These are phyloP conservation scores for Netelia inedita DNA, from an alignment of 2,888 invertebrate genomes.

Conservation along the genomic window DNA sequence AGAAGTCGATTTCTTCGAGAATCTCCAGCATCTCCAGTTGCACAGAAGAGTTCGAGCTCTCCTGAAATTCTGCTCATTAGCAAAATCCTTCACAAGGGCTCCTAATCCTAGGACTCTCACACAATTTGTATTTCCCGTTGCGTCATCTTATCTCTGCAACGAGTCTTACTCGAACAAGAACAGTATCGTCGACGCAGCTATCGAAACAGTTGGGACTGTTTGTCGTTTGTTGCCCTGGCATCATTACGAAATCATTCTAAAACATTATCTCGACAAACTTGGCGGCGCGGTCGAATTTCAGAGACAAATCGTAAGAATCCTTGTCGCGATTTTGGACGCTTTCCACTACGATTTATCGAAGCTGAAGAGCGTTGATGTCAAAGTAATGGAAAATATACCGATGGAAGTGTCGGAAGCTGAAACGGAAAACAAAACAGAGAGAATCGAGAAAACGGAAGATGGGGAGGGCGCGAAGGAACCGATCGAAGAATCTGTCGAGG, in stretches of 20 bases:
- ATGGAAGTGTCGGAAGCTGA: slow-evolving; percentile 75
- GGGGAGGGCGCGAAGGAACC: slow-evolving; percentile 78
- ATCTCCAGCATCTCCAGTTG: slow-evolving; percentile 94
- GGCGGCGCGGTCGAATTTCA: slow-evolving; percentile 91
- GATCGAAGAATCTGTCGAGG: slow-evolving; percentile 74
- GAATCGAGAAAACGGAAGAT: slow-evolving; percentile 77
- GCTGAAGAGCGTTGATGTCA: slow-evolving; percentile 81
- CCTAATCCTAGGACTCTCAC: slow-evolving; percentile 91
- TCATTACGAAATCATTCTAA: slow-evolving; percentile 93
- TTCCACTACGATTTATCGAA: slow-evolving; percentile 96
- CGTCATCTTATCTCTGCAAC: slow-evolving; percentile 92
- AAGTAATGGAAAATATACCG: slow-evolving; percentile 10
- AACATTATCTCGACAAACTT: slow-evolving; percentile 92
- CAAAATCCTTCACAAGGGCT: slow-evolving; percentile 87
- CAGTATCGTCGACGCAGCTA: slow-evolving; percentile 93
- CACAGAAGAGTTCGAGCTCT: slow-evolving; percentile 95
- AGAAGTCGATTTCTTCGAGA: slow-evolving; percentile 98
- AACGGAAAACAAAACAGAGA: slow-evolving; percentile 72
- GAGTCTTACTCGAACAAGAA: slow-evolving; percentile 92
- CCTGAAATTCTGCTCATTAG: slow-evolving; percentile 90
- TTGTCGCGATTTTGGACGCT: slow-evolving; percentile 93
- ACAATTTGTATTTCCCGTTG: slow-evolving; percentile 94
- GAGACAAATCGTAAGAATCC: slow-evolving; percentile 92
- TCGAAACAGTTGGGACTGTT: slow-evolving; percentile 92
- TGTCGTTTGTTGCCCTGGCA: slow-evolving; percentile 95